Conservation (phyloP, 2,113 vertebrate genomes). For the Atherinomorus stipes region DNA sequence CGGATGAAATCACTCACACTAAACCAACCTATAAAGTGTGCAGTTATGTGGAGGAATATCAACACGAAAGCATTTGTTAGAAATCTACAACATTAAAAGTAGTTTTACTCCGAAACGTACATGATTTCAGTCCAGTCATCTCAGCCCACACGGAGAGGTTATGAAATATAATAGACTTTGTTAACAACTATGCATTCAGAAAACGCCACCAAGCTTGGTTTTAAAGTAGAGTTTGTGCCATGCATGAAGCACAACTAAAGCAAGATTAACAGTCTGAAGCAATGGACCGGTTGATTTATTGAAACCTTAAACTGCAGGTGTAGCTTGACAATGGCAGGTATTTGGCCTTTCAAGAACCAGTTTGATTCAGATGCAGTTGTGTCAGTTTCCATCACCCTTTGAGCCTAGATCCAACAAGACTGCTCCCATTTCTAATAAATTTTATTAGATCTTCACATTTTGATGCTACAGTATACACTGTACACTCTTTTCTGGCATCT, state of each 20-base stretch:
- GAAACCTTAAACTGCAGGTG: conserved; percentile 5
- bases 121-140: background rate
- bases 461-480: too few species aligned
- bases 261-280: conserved; percentile 29
- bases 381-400: conserved; percentile 32
- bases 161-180: conserved; percentile 19
- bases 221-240: conserved; percentile 12
- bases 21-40: conserved; percentile 16
- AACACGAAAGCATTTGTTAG: background rate
- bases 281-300: conserved; percentile 34
- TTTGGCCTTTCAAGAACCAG: conserved; percentile 47
- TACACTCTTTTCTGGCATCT: background rate
- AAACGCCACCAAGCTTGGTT: background rate
- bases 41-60: background rate
- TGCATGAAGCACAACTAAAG: conserved; percentile 16
- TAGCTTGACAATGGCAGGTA: conserved; percentile 8
- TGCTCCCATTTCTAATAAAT: conserved; percentile 23
- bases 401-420: conserved; percentile 7
- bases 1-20: conserved; percentile 8
- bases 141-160: background rate
- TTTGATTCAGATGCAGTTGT: conserved; percentile 27
- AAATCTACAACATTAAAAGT: conserved; percentile 14
- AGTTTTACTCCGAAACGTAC: background rate
- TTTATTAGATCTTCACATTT: conserved; percentile 29
- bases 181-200: conserved; percentile 18